Evolutionary conservation across 2,797 vertebrate species (phyloP), one percentile per base, ranked within the genome.

Genomic region (Dermochelys coriacea): DNA sequence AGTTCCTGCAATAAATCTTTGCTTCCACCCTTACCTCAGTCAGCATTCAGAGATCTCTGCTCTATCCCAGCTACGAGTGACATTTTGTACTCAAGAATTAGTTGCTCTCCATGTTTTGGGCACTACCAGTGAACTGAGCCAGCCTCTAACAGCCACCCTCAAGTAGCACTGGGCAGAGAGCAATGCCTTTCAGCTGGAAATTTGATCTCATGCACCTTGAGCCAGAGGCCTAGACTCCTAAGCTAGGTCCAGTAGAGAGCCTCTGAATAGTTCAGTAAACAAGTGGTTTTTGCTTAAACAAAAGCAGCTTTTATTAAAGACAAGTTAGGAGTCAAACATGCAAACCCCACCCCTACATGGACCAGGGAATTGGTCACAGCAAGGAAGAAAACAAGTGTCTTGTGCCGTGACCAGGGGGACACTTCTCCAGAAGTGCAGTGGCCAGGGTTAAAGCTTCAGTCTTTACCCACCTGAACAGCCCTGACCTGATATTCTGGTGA

Each of bases 251-350:
- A 37, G n/a, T 12, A 34, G 50, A 41, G 41, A 94, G 51, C 74
- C 50, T 55, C 51, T 41, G 8, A n/a, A 84, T 8, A n/a, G 47
- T 50, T 94, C 0, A 6, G 45, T 86, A 85, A 92, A 91, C 88
- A 94, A 87, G 6, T 14, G 5, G 51, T 0, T 90, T 61, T 91
- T 78, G 85, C 93, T 94, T 89, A 79, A 93, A 90, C 88, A 82
- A 92, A 25, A 71, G 10, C 21, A 41, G 91, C 80, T 75, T 97
- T 97, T 97, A 96, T 95, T 97, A 92, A 88, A 95, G 89, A 97
- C 89, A 41, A 25, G 84, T 91, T 3, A 93, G 94, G 81, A 89
- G 93, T 96, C 86, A 23, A 84, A 90, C 90, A 84, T 97, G 96
- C 97, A 97, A 97, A 97, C 94, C 91, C 95, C 92, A 93, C 95